phyloP scores from a whole-genome alignment of 2,888 invertebrate species.

The Cephus rjabovi region DNA sequence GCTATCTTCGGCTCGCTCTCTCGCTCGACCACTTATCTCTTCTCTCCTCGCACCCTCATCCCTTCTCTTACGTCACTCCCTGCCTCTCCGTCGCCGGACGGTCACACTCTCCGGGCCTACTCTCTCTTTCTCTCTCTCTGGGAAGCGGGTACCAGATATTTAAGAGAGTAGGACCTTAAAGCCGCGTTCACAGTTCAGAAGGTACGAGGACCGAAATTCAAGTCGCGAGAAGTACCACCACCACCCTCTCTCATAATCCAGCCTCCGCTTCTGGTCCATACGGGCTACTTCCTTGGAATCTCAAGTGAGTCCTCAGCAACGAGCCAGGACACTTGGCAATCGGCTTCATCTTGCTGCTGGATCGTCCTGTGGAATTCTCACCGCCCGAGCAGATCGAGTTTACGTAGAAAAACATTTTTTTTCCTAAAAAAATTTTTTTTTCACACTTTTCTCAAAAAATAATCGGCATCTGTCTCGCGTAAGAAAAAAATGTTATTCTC shows the following conservation, averaged over 20 bases:
- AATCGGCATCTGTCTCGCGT: background rate
- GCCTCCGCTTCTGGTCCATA: too few species aligned
- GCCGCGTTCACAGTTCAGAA: too few species aligned
- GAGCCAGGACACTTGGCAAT: too few species aligned
- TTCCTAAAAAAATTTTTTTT: conserved; percentile 2
- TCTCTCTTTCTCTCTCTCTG: conserved; percentile 27
- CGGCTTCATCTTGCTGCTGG: too few species aligned
- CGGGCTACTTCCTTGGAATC: background rate
- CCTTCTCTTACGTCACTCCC: background rate
- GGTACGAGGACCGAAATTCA: too few species aligned
- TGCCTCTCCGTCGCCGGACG: background rate
- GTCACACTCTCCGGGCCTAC: conserved; percentile 4
- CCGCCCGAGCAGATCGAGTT: too few species aligned
- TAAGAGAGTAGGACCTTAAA: background rate
- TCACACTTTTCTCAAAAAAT: too few species aligned
- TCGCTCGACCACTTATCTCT: background rate
- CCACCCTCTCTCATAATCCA: too few species aligned
- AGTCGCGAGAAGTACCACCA: too few species aligned
- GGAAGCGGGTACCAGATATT: conserved; percentile 10
- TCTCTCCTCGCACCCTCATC: background rate
- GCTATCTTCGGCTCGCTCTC: background rate
- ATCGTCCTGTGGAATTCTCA: too few species aligned
- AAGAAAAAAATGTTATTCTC: background rate
- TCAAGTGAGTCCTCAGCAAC: background rate
- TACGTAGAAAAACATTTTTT: too few species aligned